These are phyloP conservation scores for Linnaemya tessellans DNA, from an alignment of 2,888 invertebrate genomes.

Conservation along the genomic window DNA sequence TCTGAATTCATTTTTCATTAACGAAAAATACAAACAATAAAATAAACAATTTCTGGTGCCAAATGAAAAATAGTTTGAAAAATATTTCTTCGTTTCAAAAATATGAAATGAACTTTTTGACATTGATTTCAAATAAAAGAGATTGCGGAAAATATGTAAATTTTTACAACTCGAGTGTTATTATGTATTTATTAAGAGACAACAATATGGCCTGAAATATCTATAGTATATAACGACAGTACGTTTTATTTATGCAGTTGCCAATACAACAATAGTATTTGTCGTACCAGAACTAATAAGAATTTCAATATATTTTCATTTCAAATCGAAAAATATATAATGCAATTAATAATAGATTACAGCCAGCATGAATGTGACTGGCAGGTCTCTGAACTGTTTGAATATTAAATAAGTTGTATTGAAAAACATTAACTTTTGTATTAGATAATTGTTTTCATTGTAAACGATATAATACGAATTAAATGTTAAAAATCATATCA, in stretches of 20 bases:
- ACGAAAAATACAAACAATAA: neutral
- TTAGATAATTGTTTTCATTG: constrained; percentile 9
- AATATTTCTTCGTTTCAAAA: neutral
- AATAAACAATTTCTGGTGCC: neutral
- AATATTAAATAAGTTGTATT: neutral
- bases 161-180: neutral
- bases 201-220: neutral
- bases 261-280: constrained; percentile 20
- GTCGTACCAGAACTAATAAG: neutral
- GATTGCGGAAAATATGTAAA: neutral
- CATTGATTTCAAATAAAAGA: constrained; percentile 14
- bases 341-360: constrained; percentile 1
- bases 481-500: constrained; percentile 6
- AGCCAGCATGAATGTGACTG: neutral
- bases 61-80: neutral
- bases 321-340: neutral
- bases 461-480: neutral
- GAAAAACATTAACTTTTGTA: neutral
- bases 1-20: neutral
- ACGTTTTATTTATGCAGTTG: constrained; percentile 21
- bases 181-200: no score
- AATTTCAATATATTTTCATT: neutral
- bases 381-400: constrained; percentile 39
- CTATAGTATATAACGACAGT: neutral
- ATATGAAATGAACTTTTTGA: neutral